Conservation (phyloP, 2,888 invertebrate species). For the Meta bourneti region DNA sequence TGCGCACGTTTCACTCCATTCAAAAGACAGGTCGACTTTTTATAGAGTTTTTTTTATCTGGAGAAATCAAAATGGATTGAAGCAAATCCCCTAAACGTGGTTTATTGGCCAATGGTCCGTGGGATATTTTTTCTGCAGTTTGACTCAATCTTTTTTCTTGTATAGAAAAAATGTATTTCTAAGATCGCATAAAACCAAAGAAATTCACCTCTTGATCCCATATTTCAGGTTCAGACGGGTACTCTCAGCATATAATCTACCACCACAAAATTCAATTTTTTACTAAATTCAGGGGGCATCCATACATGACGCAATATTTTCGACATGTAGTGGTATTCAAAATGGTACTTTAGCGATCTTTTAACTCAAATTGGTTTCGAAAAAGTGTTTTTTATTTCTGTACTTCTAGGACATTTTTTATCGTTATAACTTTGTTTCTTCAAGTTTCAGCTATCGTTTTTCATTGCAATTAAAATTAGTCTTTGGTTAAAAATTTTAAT, state of each 20-base stretch:
- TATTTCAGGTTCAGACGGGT: constrained; percentile 29
- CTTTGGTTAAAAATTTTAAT: background rate
- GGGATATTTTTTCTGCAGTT: constrained; percentile 15
- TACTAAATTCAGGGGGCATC: background rate
- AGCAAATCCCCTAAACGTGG: constrained; percentile 47
- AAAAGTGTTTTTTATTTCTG: background rate
- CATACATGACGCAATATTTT: background rate
- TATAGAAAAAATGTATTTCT: constrained; percentile 21
- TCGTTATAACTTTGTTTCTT: too few species aligned
- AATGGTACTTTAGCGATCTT: too few species aligned
- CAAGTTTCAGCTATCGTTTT: background rate
- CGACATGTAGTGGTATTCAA: too few species aligned
- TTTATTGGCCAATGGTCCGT: constrained; percentile 50
- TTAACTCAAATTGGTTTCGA: too few species aligned
- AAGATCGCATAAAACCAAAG: constrained; percentile 1
- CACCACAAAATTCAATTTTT: constrained; percentile 21
- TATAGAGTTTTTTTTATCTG: constrained; percentile 43
- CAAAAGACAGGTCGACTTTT: constrained; percentile 25
- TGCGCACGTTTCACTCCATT: constrained; percentile 3
- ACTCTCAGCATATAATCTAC: constrained; percentile 19
- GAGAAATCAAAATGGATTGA: constrained; percentile 47
- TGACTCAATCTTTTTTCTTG: constrained; percentile 11
- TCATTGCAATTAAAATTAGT: background rate
- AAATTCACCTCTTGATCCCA: constrained; percentile 47
- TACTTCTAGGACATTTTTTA: background rate